Percentiles rank a stretch among this genome's conserved stretches.
Conservation (phyloP, 2,888 invertebrate genomes). For the Agrotis puta region DNA sequence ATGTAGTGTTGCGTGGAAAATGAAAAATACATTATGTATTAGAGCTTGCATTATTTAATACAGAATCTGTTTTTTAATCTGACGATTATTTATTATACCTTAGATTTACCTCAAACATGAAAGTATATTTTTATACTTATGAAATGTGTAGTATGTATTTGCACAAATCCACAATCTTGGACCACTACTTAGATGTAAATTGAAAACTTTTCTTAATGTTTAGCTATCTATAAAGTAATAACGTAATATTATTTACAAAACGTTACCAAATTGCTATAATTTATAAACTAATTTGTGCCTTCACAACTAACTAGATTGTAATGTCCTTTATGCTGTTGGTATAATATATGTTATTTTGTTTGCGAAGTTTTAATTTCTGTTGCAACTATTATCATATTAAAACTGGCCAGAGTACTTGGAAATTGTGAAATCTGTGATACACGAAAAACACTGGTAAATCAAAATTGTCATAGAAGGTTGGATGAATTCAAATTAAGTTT, state of each 20-base stretch:
- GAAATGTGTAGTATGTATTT: conserved; percentile 48
- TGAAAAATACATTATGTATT: conserved; percentile 57
- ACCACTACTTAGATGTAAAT: conserved; percentile 63
- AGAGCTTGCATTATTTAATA: conserved; percentile 36
- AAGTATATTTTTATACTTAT: conserved; percentile 66
- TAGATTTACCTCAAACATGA: conserved; percentile 48
- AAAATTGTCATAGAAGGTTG: conserved; percentile 66
- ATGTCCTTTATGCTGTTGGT: conserved; percentile 67
- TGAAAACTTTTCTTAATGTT: conserved; percentile 50
- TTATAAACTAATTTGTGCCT: conserved; percentile 77
- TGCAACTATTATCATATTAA: conserved; percentile 65
- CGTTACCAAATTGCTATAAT: conserved; percentile 82
- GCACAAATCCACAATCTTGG: conserved; percentile 69
- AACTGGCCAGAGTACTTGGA: conserved; percentile 73
- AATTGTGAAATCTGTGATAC: conserved; percentile 84
- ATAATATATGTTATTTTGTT: conserved; percentile 70
- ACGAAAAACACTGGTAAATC: conserved; percentile 69
- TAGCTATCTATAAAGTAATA: conserved; percentile 60
- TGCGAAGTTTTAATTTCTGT: conserved; percentile 71
- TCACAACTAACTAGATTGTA: conserved; percentile 69
- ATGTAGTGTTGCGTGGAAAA: conserved; percentile 26
- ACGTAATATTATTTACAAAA: conserved; percentile 72
- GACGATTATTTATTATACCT: conserved; percentile 49
- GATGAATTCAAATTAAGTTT: conserved; percentile 69
- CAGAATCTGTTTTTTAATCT: conserved; percentile 43